Evolutionary conservation across 1,140 invertebrate genomes (phyloP), one percentile per base, ranked within the genome.

Genomic region (Chlorops oryzae): DNA sequence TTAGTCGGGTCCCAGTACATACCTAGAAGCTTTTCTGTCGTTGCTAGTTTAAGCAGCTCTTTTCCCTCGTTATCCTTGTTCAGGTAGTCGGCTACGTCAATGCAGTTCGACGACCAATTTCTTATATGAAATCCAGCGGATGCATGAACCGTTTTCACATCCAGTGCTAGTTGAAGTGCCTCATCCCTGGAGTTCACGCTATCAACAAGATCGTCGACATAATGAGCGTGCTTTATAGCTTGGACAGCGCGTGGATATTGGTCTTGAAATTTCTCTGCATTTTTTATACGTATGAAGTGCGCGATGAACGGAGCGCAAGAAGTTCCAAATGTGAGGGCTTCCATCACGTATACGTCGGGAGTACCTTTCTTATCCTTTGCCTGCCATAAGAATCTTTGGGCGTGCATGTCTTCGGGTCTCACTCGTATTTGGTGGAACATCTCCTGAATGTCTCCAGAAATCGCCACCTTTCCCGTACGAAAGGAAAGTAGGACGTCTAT

Each of bases 121-220:
- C n/a, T 28, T 34, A 37, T 22, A 32, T 32, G 27, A 13, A 32
- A 32, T 9, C 27, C 27, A 32, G 7, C 27, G 27, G 7, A 13
- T 7, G 45, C 18, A 5, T 47, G 45, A 4, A 47, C 28, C 34
- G 35, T 35, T 47, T n/a, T n/a, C n/a, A n/a, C n/a, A n/a, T n/a
- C n/a, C n/a, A n/a, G n/a, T n/a, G n/a, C n/a, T n/a, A n/a, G n/a
- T n/a, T n/a, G n/a, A n/a, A n/a, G n/a, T n/a, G n/a, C n/a, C n/a
- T n/a, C n/a, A n/a, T n/a, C n/a, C n/a, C n/a, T n/a, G n/a, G n/a
- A n/a, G n/a, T n/a, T n/a, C n/a, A n/a, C n/a, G n/a, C n/a, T n/a
- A n/a, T n/a, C n/a, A n/a, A 47, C 39, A 22, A 24, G 39, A 37
- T 47, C 46, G 18, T 47, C 46, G 13, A 47, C 46, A 21, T 47